Evolutionary conservation across 2,113 vertebrate genomes (phyloP), one percentile per base, ranked within the genome.

Genomic region (Rhynchomys soricoides): DNA sequence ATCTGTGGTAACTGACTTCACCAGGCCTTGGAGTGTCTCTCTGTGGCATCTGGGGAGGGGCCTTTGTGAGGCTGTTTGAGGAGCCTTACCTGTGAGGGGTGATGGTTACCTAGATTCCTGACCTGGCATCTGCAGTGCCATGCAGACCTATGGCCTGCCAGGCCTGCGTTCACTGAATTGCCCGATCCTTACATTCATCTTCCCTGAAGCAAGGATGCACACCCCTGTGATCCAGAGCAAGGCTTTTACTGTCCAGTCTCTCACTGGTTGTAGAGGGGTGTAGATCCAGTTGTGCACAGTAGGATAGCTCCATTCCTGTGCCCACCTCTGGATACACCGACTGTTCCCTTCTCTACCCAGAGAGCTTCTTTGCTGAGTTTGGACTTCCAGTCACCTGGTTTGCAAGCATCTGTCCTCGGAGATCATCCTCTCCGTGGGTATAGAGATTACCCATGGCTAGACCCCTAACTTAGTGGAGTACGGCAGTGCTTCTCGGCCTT

Each of bases 251-350:
- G 50, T n/a, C 9, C 5, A 5, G 26, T 29, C 62, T 37, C 1
- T 12, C n/a, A 62, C 71, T 11, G 0, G 0, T 12, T 0, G 77
- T 34, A 9, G 26, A 24, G 37, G 34, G 55, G 29, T 1, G 0
- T 15, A 37, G 45, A 29, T 22, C 17, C 12, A 48, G 57, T 17
- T 45, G 57, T 1, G 10, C 1, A 0, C 1, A 0, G 40, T 0
- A 7, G 43, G n/a, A 4, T 6, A 24, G 55, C n/a, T 40, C 52
- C 22, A 9, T 62, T 13, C 15, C 68, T 15, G 17, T 26, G 43
- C 11, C 43, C 15, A 31, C 34, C 5, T 3, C 48, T 11, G 68
- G 13, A 34, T 6, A 12, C 37, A 59, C 48, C 0, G 2, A 1
- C 19, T 40, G 11, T 34, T 48, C 55, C 88, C 11, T 34, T 12